A percentile compares a stretch with the other conserved stretches of the same genome.
phyloP scores from a whole-genome alignment of 2,888 invertebrate genomes.

The Spisula subtruncata region DNA sequence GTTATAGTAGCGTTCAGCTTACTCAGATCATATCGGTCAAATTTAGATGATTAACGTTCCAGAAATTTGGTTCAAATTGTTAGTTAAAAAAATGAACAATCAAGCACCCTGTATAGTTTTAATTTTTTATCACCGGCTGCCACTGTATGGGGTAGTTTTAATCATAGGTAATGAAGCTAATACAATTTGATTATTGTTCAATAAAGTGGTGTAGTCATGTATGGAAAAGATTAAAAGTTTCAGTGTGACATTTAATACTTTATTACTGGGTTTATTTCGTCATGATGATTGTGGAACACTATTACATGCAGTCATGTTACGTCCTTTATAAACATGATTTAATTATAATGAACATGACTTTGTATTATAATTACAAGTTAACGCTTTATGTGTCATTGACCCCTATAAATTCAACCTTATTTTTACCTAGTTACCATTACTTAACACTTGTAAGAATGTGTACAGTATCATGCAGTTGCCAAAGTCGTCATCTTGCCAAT shows the following conservation, averaged over 20 bases:
- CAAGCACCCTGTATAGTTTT: slow-evolving; percentile 29
- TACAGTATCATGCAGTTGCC: too few species aligned
- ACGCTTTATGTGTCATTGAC: too few species aligned
- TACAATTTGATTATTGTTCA: slow-evolving; percentile 26
- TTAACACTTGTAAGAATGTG: too few species aligned
- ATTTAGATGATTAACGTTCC: slow-evolving; percentile 39
- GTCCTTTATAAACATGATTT: too few species aligned
- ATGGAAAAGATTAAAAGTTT: slow-evolving; percentile 49
- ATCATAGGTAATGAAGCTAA: slow-evolving; percentile 29
- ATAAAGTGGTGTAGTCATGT: slow-evolving; percentile 36
- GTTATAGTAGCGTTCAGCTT: slow-evolving; percentile 14
- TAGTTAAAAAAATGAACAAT: slow-evolving; percentile 28
- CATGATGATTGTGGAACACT: neutral
- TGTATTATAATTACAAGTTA: too few species aligned
- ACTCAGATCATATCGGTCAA: slow-evolving; percentile 29
- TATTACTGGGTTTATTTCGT: neutral
- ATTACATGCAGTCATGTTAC: neutral
- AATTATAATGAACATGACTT: too few species aligned
- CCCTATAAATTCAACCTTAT: too few species aligned
- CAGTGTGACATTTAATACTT: slow-evolving; percentile 1
- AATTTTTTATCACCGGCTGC: slow-evolving; percentile 29
- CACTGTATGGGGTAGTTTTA: slow-evolving; percentile 32
- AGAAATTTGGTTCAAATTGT: slow-evolving; percentile 30
- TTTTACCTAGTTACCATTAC: too few species aligned
- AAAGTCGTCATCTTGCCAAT: too few species aligned